Base-by-base conservation (phyloP, 2,888 invertebrate genomes). In the Ophioninae sp. region DNA sequence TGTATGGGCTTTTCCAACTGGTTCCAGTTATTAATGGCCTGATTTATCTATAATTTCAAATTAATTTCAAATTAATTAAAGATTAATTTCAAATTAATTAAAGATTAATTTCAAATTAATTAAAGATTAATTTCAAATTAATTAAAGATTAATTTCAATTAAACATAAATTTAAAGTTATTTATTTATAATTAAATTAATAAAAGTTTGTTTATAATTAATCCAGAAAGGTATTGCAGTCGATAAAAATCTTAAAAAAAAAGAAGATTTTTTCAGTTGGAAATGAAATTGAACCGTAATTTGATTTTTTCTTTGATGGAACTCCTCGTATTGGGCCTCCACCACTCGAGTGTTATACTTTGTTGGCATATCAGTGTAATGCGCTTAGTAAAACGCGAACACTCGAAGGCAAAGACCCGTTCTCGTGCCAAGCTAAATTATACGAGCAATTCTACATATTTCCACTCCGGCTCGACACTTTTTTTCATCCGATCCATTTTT, bases 331-430 rank as follows among this genome's bases (percentile, higher is more conserved):
- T 23, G 17, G 22, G 2, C 23, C 7, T 51, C 17, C 51, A 7
- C 23, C 56, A 69, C 22, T 17, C 9, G 17, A 13, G 23, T 20
- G 51, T 71, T 71, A 30, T 71, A 71, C 37, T 71, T 37, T 37
- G 56, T 37, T 71, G 30, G 30, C 37, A 58, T 20, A 58, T 20
- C 20, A 56, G 10, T 9, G 37, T 72, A 41, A 61, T 13, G 22
- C 22, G 30, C 13, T 56, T 39, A 51, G 37, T 30, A 51, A 71
- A 63, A 71, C 17, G 10, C 44, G 44, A 77, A 20, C 17, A 61
- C n/a, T 20, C 61, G 37, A 61, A 20, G 51, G 22, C 61, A 22
- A 7, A 44, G 72, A 81, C 61, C 72, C 37, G 67, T 51, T 63
- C 51, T 73, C 56, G 41, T 65, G 61, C 30, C 64, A 68, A 9